A percentile compares a stretch with the other conserved stretches of the same genome.
Evolutionary conservation across 2,888 invertebrate genomes (phyloP).

Genomic region (Sminthurinus aureus): DNA sequence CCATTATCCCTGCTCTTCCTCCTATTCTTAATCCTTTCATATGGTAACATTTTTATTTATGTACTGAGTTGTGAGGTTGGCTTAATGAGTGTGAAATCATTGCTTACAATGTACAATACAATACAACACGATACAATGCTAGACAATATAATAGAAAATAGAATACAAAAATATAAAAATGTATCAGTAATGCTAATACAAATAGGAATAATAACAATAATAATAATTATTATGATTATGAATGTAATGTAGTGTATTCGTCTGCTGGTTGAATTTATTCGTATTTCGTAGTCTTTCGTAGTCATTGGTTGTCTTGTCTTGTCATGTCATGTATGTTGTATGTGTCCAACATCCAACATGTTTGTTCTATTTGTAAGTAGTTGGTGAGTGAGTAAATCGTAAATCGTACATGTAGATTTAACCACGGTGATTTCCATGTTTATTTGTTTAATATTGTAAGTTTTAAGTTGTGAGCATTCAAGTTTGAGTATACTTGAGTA

Average conservation of each 20-base stretch:
- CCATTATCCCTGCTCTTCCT: not conserved
- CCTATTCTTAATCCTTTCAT: slow-evolving; percentile 19
- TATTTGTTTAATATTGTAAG: too few species aligned
- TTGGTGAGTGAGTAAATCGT: too few species aligned
- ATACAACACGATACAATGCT: too few species aligned
- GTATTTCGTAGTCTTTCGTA: not conserved
- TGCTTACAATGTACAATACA: not conserved
- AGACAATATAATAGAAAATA: too few species aligned
- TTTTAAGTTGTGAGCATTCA: too few species aligned
- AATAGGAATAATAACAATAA: not conserved
- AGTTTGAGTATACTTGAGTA: too few species aligned
- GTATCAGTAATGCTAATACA: not conserved
- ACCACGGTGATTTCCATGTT: too few species aligned
- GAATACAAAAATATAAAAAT: not conserved
- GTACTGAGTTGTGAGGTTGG: not conserved
- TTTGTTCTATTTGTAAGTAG: too few species aligned
- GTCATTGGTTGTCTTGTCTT: too few species aligned
- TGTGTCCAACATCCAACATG: too few species aligned
- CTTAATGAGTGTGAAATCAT: slow-evolving; percentile 36
- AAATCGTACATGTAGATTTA: too few species aligned
- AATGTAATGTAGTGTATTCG: not conserved
- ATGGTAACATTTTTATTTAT: slow-evolving; percentile 31
- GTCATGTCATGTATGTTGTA: too few species aligned
- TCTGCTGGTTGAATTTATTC: not conserved
- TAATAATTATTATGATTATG: not conserved